Evolutionary conservation across 2,113 vertebrate species (phyloP).

Genomic region (Guaruba guarouba): DNA sequence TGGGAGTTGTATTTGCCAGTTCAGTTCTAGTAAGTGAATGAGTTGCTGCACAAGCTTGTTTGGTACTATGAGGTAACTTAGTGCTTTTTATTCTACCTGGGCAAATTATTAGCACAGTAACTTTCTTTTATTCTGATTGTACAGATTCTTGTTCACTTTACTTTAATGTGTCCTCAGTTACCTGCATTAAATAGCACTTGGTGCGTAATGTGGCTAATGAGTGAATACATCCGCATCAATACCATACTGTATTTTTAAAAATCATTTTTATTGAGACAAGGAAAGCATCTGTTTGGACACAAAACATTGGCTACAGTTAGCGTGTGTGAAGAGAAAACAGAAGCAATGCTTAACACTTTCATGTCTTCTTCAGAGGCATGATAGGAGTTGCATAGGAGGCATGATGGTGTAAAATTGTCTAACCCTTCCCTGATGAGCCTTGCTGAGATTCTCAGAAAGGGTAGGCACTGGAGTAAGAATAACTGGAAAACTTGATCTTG

Average conservation of each 20-base stretch:
- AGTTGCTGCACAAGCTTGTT: background rate
- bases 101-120: background rate
- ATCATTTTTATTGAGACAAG: background rate
- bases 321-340: background rate
- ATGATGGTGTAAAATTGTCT: background rate
- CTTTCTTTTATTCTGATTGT: background rate
- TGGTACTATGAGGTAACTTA: background rate
- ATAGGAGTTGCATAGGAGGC: background rate
- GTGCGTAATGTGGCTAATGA: background rate
- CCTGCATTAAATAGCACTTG: background rate
- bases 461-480: background rate
- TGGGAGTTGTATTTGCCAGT: background rate
- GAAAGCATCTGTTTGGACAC: background rate
- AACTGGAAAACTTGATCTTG: background rate
- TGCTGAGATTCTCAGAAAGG: background rate
- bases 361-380: background rate
- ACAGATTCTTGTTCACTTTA: background rate
- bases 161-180: background rate
- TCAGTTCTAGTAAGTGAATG: background rate
- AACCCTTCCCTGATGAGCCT: background rate
- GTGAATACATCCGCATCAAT: background rate
- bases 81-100: background rate
- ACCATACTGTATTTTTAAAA: background rate
- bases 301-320: background rate
- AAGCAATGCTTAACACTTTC: background rate